Evolutionary conservation across 2,113 vertebrate genomes (phyloP), one percentile per base, ranked within the genome.

Genomic region (Plecturocebus donacophilus): DNA sequence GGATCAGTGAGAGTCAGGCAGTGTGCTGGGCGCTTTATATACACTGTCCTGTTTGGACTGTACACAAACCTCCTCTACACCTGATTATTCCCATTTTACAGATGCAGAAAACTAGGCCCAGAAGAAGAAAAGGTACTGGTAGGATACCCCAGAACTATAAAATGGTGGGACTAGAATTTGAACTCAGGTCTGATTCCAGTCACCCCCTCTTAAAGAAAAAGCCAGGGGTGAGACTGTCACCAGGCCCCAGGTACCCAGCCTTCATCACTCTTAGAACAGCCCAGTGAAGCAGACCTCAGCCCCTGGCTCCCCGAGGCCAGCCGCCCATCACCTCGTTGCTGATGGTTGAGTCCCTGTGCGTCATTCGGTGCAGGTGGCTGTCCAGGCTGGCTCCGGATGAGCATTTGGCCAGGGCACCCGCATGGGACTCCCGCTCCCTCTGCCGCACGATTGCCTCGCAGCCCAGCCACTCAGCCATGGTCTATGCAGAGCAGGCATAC

Each of bases 381-480:
- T 99, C 99, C 97, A 99, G 98, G 90, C 99, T 99, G 80, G 99
- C 99, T 83, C 98, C 99, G 0, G 99, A 99, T 0, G 99, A 99
- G 98, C 99, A 99, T 92, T 99, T 99, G 35, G 99, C 99, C 97
- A 99, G 97, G 2, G 99, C 99, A 0, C 98, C 99, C 0, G 99
- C 99, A 0, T 99, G 99, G 1, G 99, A 99, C 97, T 99, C 99
- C 96, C 99, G 99, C 98, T 99, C 99, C 35, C 99, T 97, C 98
- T 99, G 99, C 27, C 99, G 98, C 77, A 99, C 99, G 1, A 99
- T 99, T 66, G 99, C 99, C 98, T 99, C 99, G 0, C 99, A 99
- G 97, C 99, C 98, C 98, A 99, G 98, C 99, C 99, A 99, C 98
- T 99, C 99, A 0, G 98, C 98, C 99, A 99, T 99, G 38, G 99